A percentile compares a stretch with the other conserved stretches of the same genome.
phyloP scores from a whole-genome alignment of 2,113 vertebrate genomes.

The Perca schrenkii region DNA sequence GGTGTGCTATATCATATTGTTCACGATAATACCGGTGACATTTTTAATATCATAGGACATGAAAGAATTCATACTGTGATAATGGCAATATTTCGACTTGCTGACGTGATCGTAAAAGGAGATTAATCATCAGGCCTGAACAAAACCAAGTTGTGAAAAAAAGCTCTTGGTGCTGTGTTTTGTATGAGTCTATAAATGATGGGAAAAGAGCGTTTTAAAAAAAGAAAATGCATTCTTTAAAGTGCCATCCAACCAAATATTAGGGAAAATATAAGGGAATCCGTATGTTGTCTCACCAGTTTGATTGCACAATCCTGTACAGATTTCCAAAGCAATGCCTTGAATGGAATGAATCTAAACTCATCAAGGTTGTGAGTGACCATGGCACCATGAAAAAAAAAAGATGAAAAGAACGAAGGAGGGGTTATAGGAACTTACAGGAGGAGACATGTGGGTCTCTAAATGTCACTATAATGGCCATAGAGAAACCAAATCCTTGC shows the following conservation, averaged over 20 bases:
- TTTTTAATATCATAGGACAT: too few relatives aligned
- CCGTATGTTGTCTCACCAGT: too few relatives aligned
- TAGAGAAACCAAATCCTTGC: conserved; percentile 54
- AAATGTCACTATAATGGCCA: conserved; percentile 34
- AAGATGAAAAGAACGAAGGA: background rate
- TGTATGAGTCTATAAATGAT: background rate
- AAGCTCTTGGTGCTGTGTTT: background rate
- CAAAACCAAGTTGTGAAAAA: background rate
- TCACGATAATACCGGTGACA: too few relatives aligned
- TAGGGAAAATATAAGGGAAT: too few relatives aligned
- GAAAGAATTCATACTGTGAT: too few relatives aligned
- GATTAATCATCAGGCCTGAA: background rate
- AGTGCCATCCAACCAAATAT: too few relatives aligned
- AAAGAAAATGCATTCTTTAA: too few relatives aligned
- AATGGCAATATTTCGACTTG: too few relatives aligned
- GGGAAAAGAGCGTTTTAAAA: background rate
- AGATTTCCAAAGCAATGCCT: background rate
- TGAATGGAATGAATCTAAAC: background rate
- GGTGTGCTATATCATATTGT: too few relatives aligned
- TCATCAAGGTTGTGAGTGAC: background rate
- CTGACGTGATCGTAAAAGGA: background rate
- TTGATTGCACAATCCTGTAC: background rate
- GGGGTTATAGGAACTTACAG: background rate
- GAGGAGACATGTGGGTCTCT: conserved; percentile 25
- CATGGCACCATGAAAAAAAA: background rate